Conservation (phyloP, 2,113 vertebrate species). For the Oreotragus oreotragus region DNA sequence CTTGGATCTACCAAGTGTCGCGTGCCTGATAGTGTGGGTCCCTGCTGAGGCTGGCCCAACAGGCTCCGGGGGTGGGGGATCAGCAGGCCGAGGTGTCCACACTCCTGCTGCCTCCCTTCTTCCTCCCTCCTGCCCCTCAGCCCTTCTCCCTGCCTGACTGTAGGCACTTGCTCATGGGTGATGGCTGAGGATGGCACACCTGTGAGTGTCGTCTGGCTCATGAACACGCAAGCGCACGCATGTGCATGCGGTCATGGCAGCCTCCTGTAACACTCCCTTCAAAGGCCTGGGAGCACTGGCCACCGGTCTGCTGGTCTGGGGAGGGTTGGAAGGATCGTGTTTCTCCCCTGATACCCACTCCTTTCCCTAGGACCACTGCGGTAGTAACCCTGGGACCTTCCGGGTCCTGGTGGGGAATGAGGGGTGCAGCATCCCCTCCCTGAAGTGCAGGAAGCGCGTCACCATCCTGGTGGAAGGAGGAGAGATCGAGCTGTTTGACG, state of each 20-base stretch:
- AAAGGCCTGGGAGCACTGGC: not conserved
- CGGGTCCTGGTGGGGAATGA: conserved; percentile 91
- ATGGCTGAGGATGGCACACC: not conserved
- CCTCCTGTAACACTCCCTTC: not conserved
- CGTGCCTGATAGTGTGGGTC: not conserved
- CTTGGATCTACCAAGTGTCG: not conserved
- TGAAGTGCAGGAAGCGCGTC: conserved; percentile 89
- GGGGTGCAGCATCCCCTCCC: conserved; percentile 88
- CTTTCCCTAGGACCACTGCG: conserved; percentile 89
- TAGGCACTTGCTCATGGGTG: too few relatives aligned
- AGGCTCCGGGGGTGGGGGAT: not conserved
- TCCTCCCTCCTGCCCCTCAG: not conserved
- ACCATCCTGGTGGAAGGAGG: conserved; percentile 87
- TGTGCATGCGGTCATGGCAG: not conserved
- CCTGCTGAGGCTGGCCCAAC: too few relatives aligned
- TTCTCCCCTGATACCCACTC: not conserved
- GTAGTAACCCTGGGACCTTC: conserved; percentile 86
- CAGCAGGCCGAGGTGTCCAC: not conserved
- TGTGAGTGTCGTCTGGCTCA: not conserved
- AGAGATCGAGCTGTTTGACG: conserved; percentile 86
- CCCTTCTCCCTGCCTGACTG: not conserved
- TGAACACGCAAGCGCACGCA: fast-evolving
- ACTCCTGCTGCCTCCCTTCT: too few relatives aligned
- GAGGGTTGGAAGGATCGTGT: not conserved
- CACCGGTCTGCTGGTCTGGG: not conserved